A percentile compares a stretch with the other conserved stretches of the same genome.
Evolutionary conservation across 2,888 invertebrate genomes (phyloP).

Genomic region (Sisyra terminalis): DNA sequence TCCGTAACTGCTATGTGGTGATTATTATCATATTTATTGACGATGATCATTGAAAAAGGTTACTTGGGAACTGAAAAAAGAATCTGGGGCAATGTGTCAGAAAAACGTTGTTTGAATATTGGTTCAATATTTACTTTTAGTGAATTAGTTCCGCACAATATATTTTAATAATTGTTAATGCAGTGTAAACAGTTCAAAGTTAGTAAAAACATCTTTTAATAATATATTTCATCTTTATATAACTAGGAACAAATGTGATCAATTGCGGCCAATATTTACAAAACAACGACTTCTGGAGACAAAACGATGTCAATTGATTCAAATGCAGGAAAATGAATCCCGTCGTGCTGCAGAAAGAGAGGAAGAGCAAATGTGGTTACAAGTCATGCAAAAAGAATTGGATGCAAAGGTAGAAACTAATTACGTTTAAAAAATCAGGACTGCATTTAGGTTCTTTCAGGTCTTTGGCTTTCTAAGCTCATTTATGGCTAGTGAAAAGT

Average conservation of each 20-base stretch:
- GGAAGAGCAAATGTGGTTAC: conserved; percentile 41
- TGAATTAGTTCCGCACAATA: too few species aligned
- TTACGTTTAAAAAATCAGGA: neutral
- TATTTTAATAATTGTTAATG: too few species aligned
- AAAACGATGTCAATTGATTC: conserved; percentile 36
- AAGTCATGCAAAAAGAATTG: conserved; percentile 37
- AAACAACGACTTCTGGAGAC: conserved; percentile 33
- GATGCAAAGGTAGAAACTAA: conserved; percentile 24
- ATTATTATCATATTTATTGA: too few species aligned
- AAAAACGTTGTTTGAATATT: too few species aligned
- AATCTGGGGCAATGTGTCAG: too few species aligned
- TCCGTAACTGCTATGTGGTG: too few species aligned
- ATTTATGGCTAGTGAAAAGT: too few species aligned
- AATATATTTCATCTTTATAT: neutral
- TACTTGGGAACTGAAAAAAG: too few species aligned
- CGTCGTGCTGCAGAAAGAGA: conserved; percentile 34
- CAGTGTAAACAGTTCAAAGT: too few species aligned
- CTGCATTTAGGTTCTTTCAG: neutral
- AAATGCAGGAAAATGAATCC: conserved; percentile 41
- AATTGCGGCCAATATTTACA: conserved; percentile 29
- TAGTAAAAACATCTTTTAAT: too few species aligned
- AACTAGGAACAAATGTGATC: conserved; percentile 23
- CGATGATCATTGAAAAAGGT: too few species aligned
- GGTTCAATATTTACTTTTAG: too few species aligned
- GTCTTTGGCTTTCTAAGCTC: neutral